Percentiles rank a stretch among this genome's conserved stretches.
phyloP scores from a whole-genome alignment of 2,113 vertebrate genomes.

The Theropithecus gelada region DNA sequence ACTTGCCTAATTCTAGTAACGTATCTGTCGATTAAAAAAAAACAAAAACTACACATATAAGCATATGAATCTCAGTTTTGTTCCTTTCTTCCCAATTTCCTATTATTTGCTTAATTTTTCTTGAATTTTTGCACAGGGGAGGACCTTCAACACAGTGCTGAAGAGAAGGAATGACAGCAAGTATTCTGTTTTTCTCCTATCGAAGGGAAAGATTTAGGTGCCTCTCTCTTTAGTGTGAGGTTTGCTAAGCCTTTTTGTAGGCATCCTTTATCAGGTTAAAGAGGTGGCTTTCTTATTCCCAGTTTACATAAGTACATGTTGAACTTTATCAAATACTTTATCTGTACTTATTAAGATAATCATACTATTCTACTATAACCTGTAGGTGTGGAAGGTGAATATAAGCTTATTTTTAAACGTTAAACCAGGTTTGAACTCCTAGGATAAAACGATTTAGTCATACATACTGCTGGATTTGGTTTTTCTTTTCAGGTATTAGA shows the following conservation, averaged over 20 bases:
- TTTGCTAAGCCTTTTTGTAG: not conserved
- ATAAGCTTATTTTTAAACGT: not conserved
- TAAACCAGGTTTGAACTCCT: not conserved
- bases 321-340: not conserved
- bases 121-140: not conserved
- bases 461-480: not conserved
- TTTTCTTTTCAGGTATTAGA: not conserved
- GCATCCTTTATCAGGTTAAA: not conserved
- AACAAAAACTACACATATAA: not conserved
- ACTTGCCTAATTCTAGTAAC: not conserved
- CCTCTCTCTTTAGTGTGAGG: not conserved
- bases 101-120: constrained; percentile 5
- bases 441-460: not conserved
- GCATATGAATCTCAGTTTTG: not conserved
- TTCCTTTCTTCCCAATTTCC: not conserved
- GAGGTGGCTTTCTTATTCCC: not conserved
- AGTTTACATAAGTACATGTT: not conserved
- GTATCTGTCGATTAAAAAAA: not conserved
- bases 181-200: not conserved
- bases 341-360: not conserved
- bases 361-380: not conserved
- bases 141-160: not conserved
- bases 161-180: not conserved
- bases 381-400: not conserved
- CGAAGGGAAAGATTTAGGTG: not conserved